phyloP scores from a whole-genome alignment of 1,140 invertebrate species.

The Eupeodes corollae region DNA sequence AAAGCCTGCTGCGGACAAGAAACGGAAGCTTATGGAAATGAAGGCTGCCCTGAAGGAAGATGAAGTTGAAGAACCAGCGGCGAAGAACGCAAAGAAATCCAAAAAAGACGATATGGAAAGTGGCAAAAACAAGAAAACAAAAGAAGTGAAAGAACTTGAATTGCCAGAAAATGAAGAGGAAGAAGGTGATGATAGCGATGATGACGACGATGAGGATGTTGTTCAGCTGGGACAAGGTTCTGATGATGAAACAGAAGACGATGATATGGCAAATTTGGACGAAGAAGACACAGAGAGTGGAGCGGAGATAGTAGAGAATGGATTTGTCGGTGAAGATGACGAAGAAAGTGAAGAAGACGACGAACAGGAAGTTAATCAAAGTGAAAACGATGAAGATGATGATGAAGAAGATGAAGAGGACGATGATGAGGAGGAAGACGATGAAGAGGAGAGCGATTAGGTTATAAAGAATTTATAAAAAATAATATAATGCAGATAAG shows the following conservation, averaged over 20 bases:
- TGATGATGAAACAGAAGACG: constrained; percentile 14
- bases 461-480: not conserved
- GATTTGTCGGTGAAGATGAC: constrained; percentile 23
- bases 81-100: not conserved
- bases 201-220: constrained; percentile 15
- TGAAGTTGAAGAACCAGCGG: not conserved
- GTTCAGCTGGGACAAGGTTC: constrained; percentile 13
- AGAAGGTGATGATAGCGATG: constrained; percentile 8
- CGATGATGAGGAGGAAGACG: constrained; percentile 20
- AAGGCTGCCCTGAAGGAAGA: constrained; percentile 9
- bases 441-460: constrained; percentile 11
- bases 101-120: not conserved
- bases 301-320: constrained; percentile 8
- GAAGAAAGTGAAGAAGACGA: constrained; percentile 45
- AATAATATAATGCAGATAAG: no score
- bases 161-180: constrained; percentile 3
- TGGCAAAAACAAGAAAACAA: constrained; percentile 1
- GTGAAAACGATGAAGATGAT: constrained; percentile 41
- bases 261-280: constrained; percentile 12
- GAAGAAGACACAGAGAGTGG: constrained; percentile 12
- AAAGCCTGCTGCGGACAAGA: constrained; percentile 17
- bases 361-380: constrained; percentile 46
- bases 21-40: constrained; percentile 19
- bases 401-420: constrained; percentile 36
- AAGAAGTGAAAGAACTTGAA: constrained; percentile 1